Percentiles rank a stretch among this genome's conserved stretches.
These are phyloP conservation scores for Gisinianus flammeolus DNA, from an alignment of 2,888 invertebrate species.

Conservation along the genomic window DNA sequence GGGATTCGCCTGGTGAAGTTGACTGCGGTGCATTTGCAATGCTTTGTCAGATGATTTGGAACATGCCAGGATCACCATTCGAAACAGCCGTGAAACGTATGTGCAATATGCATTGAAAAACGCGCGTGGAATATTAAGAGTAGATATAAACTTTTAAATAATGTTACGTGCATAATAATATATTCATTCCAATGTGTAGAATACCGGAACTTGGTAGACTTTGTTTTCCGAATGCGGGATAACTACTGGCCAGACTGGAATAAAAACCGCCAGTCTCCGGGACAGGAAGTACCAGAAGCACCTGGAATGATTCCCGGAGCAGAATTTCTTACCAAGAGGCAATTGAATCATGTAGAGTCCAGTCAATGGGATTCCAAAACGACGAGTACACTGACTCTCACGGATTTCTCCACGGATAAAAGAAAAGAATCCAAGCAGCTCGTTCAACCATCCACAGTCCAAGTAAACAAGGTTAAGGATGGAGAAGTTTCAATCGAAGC, in stretches of 20 bases:
- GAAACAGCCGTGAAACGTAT: slow-evolving; percentile 56
- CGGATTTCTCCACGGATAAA: not conserved
- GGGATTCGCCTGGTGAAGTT: slow-evolving; percentile 56
- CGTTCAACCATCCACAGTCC: not conserved
- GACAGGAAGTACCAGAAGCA: slow-evolving; percentile 12
- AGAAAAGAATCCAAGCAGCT: not conserved
- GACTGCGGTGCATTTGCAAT: slow-evolving; percentile 63
- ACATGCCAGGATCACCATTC: slow-evolving; percentile 59
- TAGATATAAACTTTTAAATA: not conserved
- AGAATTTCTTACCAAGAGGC: slow-evolving; percentile 29
- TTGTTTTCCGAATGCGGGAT: slow-evolving; percentile 50
- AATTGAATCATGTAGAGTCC: slow-evolving; percentile 12
- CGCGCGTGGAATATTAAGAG: not conserved
- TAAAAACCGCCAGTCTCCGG: slow-evolving; percentile 32
- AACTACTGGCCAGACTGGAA: slow-evolving; percentile 56
- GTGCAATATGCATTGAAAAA: not conserved
- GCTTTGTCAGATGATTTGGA: slow-evolving; percentile 61
- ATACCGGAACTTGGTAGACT: slow-evolving; percentile 50
- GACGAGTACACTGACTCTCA: slow-evolving; percentile 14
- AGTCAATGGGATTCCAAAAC: slow-evolving; percentile 32
- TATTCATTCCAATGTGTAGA: slow-evolving; percentile 36
- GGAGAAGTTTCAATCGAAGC: not conserved
- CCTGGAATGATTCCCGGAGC: slow-evolving; percentile 8
- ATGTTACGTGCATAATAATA: not conserved
- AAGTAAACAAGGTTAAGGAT: not conserved